Conservation (phyloP, 2,113 vertebrate genomes). For the Heliornis fulica region DNA sequence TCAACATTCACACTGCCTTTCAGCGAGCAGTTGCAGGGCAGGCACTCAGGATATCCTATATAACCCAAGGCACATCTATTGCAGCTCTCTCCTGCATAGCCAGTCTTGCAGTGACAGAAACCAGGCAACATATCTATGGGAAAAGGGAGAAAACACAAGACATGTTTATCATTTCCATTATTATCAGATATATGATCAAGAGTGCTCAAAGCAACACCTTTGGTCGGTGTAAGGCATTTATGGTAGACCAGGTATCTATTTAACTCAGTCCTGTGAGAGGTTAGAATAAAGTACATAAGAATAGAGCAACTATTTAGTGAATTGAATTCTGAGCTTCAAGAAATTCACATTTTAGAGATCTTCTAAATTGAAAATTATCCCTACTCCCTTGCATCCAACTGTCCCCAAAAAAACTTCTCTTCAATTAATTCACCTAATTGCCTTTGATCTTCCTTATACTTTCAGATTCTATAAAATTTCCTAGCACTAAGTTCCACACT, state of each 20-base stretch:
- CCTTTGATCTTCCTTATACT: background rate
- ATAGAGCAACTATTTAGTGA: background rate
- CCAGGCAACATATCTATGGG: constrained; percentile 81
- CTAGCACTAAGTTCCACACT: background rate
- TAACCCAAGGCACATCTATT: constrained; percentile 84
- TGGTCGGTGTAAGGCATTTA: background rate
- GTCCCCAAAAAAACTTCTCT: background rate
- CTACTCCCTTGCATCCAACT: background rate
- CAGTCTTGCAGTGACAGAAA: constrained; percentile 89
- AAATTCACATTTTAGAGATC: background rate
- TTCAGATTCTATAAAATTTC: background rate
- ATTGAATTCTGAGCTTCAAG: background rate
- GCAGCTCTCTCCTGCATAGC: constrained; percentile 86
- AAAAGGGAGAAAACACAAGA: background rate
- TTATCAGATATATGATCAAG: background rate
- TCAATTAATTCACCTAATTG: background rate
- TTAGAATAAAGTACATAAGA: background rate
- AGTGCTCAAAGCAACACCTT: background rate
- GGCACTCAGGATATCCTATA: constrained; percentile 79
- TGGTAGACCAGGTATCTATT: background rate
- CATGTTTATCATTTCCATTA: background rate
- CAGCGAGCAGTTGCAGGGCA: constrained; percentile 78
- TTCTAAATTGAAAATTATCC: background rate
- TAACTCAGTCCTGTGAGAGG: background rate
- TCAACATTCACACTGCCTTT: constrained; percentile 80